Base-by-base conservation (phyloP, 1,140 invertebrate genomes). In the Carposina sasakii region DNA sequence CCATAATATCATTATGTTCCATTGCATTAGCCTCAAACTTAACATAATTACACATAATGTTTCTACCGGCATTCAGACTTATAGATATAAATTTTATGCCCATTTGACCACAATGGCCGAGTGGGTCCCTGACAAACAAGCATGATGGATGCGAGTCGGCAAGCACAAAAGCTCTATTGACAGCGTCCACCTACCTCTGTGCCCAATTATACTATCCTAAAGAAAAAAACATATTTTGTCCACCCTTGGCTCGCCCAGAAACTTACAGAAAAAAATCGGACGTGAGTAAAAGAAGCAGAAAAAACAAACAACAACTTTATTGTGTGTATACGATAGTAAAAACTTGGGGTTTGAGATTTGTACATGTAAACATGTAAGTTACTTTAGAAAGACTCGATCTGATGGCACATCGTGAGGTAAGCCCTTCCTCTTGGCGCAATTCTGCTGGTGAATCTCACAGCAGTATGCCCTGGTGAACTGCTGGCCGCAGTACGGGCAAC, bases 21-120 rank as follows among this genome's bases (percentile, higher is more conserved):
- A 52, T 47, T 40, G 60, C 49, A 43, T 63, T 15, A 8, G 33
- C 59, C 53, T 56, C 53, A 60, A 60, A 55, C 56, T 51, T 55
- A 50, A 69, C 54, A 57, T 73, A 75, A 79, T 75, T 71, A 65
- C 48, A 60, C 45, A 57, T 67, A 67, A 68, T 67, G 40, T 54
- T 46, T 34, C 52, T 46, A 52, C 49, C 49, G 40, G 30, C 50
- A 78, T 78, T 71, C 66, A 71, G 64, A 68, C 66, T 60, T 65
- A 71, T 66, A 62, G 62, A 60, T 57, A 45, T 60, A n/a, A 67
- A 76, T 81, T 81, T 76, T 66, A 74, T 68, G 77, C 56, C 62
- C 60, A 65, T 76, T 81, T 71, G 63, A 65, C 60, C 42, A 65
- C 61, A 77, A 77, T 70, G 58, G 63, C 42, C 45, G 49, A 24